Evolutionary conservation across 2,888 invertebrate genomes (phyloP).

Genomic region (Flexamia atlantica): DNA sequence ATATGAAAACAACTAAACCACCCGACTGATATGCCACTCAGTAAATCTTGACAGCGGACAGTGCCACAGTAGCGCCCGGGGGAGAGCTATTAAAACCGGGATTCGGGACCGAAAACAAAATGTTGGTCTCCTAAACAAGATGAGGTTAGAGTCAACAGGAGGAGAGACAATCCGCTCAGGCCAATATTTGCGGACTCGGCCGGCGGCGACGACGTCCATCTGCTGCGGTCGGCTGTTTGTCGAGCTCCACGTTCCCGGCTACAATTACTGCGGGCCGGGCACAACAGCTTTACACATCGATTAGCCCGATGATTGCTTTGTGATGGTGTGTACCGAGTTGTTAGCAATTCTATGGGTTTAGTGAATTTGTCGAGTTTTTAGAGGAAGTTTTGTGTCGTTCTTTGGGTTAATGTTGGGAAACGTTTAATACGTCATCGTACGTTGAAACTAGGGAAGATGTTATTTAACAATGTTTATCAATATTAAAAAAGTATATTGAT

Average conservation of each 20-base stretch:
- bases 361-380: too few species aligned
- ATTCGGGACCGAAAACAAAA: slow-evolving; percentile 30
- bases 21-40: neutral
- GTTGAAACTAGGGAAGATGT: too few species aligned
- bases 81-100: neutral
- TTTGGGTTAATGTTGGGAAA: too few species aligned
- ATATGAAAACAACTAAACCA: neutral
- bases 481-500: too few species aligned
- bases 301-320: slow-evolving; percentile 16
- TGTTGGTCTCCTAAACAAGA: slow-evolving; percentile 41
- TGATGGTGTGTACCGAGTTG: neutral
- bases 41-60: slow-evolving; percentile 13
- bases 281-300: slow-evolving; percentile 14
- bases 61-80: neutral
- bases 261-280: neutral
- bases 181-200: slow-evolving; percentile 49
- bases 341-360: too few species aligned
- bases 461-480: too few species aligned
- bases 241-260: neutral
- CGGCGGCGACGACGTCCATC: slow-evolving; percentile 27
- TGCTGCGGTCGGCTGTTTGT: slow-evolving; percentile 1
- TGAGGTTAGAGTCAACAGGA: slow-evolving; percentile 25
- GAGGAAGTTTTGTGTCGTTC: too few species aligned
- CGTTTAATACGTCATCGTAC: too few species aligned
- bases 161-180: slow-evolving; percentile 42